Evolutionary conservation across 2,797 vertebrate species (phyloP).

Genomic region (Notolabrus celidotus): DNA sequence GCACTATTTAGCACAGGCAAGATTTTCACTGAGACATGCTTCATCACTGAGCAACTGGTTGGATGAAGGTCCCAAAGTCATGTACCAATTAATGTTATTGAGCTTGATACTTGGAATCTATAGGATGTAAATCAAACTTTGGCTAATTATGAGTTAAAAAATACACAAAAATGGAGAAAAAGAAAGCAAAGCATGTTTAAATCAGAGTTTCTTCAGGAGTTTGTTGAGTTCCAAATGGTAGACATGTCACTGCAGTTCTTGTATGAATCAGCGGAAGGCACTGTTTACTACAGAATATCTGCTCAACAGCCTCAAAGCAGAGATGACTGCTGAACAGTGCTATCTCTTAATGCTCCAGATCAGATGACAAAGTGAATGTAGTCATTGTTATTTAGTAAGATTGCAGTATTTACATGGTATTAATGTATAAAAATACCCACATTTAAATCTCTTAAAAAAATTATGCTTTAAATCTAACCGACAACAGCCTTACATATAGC

Average conservation of each 20-base stretch:
- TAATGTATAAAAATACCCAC: neutral
- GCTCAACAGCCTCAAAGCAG: conserved; percentile 9
- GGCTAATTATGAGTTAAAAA: no score
- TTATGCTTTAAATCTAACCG: neutral
- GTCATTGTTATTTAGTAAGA: conserved; percentile 19
- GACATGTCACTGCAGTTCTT: conserved; percentile 67
- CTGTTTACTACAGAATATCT: conserved; percentile 81
- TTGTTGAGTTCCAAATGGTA: conserved; percentile 22
- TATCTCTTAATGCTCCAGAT: conserved; percentile 30
- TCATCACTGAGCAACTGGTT: conserved; percentile 48
- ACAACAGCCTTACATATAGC: neutral
- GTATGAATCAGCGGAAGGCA: conserved; percentile 80
- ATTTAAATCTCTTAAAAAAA: conserved; percentile 3
- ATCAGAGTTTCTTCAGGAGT: neutral
- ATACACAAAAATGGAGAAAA: neutral
- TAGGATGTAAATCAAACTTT: no score
- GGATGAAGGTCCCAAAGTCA: conserved; percentile 1
- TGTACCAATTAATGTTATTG: neutral
- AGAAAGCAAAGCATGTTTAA: neutral
- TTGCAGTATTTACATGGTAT: neutral
- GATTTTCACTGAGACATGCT: conserved; percentile 74
- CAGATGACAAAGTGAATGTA: conserved; percentile 27
- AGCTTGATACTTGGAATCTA: no score
- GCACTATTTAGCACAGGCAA: conserved; percentile 79
- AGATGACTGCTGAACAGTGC: conserved; percentile 36